Evolutionary conservation across 2,113 vertebrate species (phyloP), one percentile per base, ranked within the genome.

Genomic region (Megaptera novaeangliae): DNA sequence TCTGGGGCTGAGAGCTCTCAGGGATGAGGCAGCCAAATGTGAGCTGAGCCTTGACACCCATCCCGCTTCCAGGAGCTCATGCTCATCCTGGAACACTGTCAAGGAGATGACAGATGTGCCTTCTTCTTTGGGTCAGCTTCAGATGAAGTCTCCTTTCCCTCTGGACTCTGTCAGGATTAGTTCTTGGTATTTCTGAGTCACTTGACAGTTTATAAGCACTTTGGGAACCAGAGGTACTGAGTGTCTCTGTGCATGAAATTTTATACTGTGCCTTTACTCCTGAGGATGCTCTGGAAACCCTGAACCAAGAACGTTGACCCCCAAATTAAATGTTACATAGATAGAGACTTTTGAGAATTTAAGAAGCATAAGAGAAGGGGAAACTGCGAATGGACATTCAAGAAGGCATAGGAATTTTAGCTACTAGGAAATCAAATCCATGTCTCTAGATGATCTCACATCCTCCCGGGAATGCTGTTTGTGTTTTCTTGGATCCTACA

Each of bases 121-220:
- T 71, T 81, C 75, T 41, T 34, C 20, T 25, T 34, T 14, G 41
- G 88, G 44, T 18, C 72, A 31, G 83, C 69, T 64, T 83, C 21
- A 4, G 52, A 23, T 96, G 82, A 93, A 39, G 77, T 78, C 94
- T 81, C 27, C 15, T 57, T 86, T 78, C 90, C 94, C 71, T 82
- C 85, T 85, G 94, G 46, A 75, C 80, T 94, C 87, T 21, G 8
- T 88, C 94, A 96, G 81, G 84, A 52, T 57, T 14, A 6, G 14
- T 68, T 77, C 71, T 81, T 39, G 55, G 91, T 92, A 71, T 95
- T 82, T 88, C 87, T 88, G 94, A 97, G 64, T 96, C 94, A 86
- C 34, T 88, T 1, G 69, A 31, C 44, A 71, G 52, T 71, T 90
- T 36, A 39, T 15, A 77, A 91, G 74, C 87, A 63, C 93, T 29